Percentiles rank a stretch among this genome's conserved stretches.
These are phyloP conservation scores for Phylloscopus trochilus DNA, from an alignment of 2,113 vertebrate species.

Conservation along the genomic window DNA sequence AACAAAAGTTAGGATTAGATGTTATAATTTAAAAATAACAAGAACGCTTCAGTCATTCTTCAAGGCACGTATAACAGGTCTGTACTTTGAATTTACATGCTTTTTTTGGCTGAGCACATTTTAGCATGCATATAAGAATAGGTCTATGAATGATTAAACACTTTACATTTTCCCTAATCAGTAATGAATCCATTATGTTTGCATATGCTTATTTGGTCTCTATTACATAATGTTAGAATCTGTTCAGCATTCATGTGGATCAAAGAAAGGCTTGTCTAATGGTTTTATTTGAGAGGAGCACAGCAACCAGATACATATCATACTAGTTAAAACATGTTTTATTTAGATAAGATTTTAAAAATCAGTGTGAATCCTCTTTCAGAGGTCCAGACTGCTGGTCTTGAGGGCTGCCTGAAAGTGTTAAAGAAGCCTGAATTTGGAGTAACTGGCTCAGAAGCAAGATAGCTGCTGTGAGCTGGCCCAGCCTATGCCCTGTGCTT, in stretches of 20 bases:
- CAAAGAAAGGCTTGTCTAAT: conserved; percentile 24
- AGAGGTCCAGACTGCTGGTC: neutral
- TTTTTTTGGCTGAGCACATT: neutral
- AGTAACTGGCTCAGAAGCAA: neutral
- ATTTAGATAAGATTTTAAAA: neutral
- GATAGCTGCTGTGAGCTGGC: neutral
- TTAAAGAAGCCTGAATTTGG: neutral
- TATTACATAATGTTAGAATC: conserved; percentile 25
- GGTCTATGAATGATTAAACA: conserved; percentile 30
- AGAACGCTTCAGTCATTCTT: neutral
- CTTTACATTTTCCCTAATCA: conserved; percentile 17
- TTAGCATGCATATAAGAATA: neutral
- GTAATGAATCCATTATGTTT: conserved; percentile 27
- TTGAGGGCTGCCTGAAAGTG: neutral
- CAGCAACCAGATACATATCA: neutral
- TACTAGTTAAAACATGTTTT: neutral
- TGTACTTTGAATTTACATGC: neutral
- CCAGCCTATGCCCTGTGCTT: rapidly evolving
- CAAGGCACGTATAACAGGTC: neutral
- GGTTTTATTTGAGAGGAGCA: neutral
- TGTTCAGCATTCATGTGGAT: neutral
- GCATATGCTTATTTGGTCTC: conserved; percentile 21
- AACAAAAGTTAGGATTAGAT: neutral
- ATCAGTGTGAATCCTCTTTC: neutral
- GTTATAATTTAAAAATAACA: neutral